Percentiles rank a stretch among this genome's conserved stretches.
Conservation (phyloP, 2,888 invertebrate species). For the Diarsia brunnea region DNA sequence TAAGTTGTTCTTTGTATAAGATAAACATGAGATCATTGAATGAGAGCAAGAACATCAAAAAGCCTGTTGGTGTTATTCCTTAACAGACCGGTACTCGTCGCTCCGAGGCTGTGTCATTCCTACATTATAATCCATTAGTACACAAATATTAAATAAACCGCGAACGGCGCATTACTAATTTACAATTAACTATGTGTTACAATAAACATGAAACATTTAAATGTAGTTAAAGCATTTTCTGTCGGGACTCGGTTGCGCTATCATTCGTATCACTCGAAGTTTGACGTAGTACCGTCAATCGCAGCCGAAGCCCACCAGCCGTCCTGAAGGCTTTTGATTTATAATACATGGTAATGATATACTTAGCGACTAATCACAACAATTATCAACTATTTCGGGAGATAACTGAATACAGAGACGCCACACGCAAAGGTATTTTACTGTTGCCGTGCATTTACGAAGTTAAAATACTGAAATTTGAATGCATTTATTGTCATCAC, state of each 20-base stretch:
- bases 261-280: slow-evolving; percentile 42
- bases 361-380: slow-evolving; percentile 89
- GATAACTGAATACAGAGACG: slow-evolving; percentile 71
- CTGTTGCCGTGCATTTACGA: slow-evolving; percentile 27
- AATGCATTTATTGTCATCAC: slow-evolving; percentile 12
- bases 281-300: slow-evolving; percentile 32
- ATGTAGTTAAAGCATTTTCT: slow-evolving; percentile 89
- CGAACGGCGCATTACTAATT: slow-evolving; percentile 79
- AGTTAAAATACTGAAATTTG: slow-evolving; percentile 18
- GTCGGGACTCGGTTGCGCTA: slow-evolving; percentile 79
- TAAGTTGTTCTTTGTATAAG: slow-evolving; percentile 23
- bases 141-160: slow-evolving; percentile 77
- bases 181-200: slow-evolving; percentile 84
- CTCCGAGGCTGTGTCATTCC: slow-evolving; percentile 67
- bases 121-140: slow-evolving; percentile 76
- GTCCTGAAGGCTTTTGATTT: slow-evolving; percentile 88
- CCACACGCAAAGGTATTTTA: slow-evolving; percentile 42
- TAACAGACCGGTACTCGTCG: slow-evolving; percentile 27
- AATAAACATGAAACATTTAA: slow-evolving; percentile 88
- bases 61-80: slow-evolving; percentile 51
- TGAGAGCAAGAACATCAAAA: slow-evolving; percentile 24
- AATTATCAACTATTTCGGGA: slow-evolving; percentile 71
- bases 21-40: slow-evolving; percentile 43
- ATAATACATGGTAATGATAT: slow-evolving; percentile 78
- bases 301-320: slow-evolving; percentile 83